phyloP scores from a whole-genome alignment of 2,888 invertebrate genomes.

The Cynaeus angustus region DNA sequence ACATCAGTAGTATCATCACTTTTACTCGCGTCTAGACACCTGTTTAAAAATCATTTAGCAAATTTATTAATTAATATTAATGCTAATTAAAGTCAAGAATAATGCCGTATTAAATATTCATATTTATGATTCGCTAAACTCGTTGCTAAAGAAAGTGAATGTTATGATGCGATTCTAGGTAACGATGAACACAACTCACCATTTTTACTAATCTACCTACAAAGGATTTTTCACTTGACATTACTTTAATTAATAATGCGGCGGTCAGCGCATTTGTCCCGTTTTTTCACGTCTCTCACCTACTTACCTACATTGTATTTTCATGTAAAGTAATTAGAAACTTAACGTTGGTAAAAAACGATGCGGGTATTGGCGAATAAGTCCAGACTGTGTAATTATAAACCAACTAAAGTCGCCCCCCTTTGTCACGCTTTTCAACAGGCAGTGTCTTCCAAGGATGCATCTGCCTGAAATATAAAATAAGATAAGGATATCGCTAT shows the following conservation, averaged over 20 bases:
- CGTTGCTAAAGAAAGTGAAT: slow-evolving; percentile 13
- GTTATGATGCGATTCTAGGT: background rate
- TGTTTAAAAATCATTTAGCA: slow-evolving; percentile 7
- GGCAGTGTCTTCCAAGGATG: slow-evolving; percentile 15
- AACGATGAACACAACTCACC: background rate
- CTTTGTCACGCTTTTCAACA: slow-evolving; percentile 2
- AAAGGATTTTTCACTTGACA: background rate
- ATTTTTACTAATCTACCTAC: too few relatives aligned
- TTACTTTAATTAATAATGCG: background rate
- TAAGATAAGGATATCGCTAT: slow-evolving; percentile 43
- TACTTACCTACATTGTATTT: background rate
- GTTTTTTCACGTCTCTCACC: slow-evolving; percentile 2
- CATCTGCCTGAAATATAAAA: slow-evolving; percentile 44
- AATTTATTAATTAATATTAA: slow-evolving; percentile 5
- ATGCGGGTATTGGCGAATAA: background rate
- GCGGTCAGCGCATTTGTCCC: background rate
- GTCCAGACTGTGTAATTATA: background rate
- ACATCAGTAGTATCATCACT: background rate
- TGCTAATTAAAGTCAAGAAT: slow-evolving; percentile 2
- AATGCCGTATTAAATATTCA: slow-evolving; percentile 4
- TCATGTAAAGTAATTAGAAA: background rate
- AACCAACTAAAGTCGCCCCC: background rate
- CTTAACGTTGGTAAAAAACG: background rate
- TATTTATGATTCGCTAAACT: slow-evolving; percentile 3
- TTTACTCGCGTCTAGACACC: background rate